Conservation (phyloP, 2,113 vertebrate species). For the Rutilus rutilus region DNA sequence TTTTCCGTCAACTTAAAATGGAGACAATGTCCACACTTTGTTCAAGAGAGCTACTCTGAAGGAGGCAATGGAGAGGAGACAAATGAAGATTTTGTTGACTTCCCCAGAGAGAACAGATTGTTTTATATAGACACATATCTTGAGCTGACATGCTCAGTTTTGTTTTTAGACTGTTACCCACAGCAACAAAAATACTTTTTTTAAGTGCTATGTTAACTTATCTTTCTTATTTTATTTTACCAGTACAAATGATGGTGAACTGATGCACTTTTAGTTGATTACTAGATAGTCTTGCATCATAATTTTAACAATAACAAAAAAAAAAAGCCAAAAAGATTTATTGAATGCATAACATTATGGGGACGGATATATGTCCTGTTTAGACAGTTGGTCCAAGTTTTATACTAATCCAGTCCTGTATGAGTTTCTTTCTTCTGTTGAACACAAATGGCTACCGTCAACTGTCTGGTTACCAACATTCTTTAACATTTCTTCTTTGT, state of each 20-base stretch:
- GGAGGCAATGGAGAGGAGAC: constrained; percentile 58
- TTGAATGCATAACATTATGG: background rate
- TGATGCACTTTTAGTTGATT: background rate
- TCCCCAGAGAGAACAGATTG: constrained; percentile 59
- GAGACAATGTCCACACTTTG: constrained; percentile 76
- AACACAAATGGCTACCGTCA: too few species aligned
- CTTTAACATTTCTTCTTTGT: too few species aligned
- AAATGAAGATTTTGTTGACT: constrained; percentile 60
- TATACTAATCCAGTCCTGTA: too few species aligned
- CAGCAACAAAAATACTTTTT: constrained; percentile 62
- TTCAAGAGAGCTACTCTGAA: constrained; percentile 49
- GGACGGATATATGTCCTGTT: background rate
- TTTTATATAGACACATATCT: constrained; percentile 58
- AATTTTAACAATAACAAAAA: background rate
- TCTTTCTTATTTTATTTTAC: background rate
- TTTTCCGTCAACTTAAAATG: constrained; percentile 70
- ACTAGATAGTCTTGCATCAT: background rate
- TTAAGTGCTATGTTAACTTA: background rate
- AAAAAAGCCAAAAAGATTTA: background rate
- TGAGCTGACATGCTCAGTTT: constrained; percentile 39
- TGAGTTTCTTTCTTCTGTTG: too few species aligned
- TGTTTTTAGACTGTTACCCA: constrained; percentile 59
- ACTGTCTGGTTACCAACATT: too few species aligned
- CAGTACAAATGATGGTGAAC: background rate
- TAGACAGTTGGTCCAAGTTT: background rate